Base-by-base conservation (phyloP, 2,113 vertebrate species). In the Hippoglossus stenolepis region DNA sequence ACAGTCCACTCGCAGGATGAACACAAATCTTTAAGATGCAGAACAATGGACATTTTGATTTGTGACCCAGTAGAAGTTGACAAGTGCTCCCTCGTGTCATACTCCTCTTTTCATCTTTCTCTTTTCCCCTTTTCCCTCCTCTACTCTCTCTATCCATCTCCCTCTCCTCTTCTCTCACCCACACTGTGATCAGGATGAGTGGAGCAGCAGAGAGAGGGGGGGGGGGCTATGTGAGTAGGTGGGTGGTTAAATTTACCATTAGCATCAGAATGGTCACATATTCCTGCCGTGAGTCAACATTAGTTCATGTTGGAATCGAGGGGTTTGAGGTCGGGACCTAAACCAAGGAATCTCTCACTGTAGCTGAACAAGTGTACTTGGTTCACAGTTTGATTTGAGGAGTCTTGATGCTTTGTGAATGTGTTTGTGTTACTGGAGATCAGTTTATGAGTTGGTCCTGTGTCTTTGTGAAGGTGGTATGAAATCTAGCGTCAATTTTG, bases 201-300 rank as follows among this genome's bases (percentile, higher is more conserved):
- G 83, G 70, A 79, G 80, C 65, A 91, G 84, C 85, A 91, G 86
- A 85, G 81, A 65, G 80, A 14, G 79, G 71, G 83, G 87, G 82
- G 87, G 82, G 87, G 82, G 87, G 82, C 84, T 86, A 65, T 85
- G 85, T 82, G 87, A 90, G 90, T 93, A 93, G 93, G 90, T 89
- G 92, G 93, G 82, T 89, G 92, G 88, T 89, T 91, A 88, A 93
- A 92, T 89, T 88, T 79, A 0, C 62, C 38, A 95, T 94, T 94
- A 91, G 91, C 94, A 94, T 94, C 85, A 94, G 85, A 94, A 94
- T 91, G 79, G 84, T 76, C 77, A 61, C 84, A 92, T 92, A 91
- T 92, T 93, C 87, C 86, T 84, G 85, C 87, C 79, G 76, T 93
- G 90, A 92, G 88, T 92, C 93, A 94, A 94, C 92, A 93, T 94